Base-by-base conservation (phyloP, 1,140 invertebrate species). In the Lordiphosa mommai region DNA sequence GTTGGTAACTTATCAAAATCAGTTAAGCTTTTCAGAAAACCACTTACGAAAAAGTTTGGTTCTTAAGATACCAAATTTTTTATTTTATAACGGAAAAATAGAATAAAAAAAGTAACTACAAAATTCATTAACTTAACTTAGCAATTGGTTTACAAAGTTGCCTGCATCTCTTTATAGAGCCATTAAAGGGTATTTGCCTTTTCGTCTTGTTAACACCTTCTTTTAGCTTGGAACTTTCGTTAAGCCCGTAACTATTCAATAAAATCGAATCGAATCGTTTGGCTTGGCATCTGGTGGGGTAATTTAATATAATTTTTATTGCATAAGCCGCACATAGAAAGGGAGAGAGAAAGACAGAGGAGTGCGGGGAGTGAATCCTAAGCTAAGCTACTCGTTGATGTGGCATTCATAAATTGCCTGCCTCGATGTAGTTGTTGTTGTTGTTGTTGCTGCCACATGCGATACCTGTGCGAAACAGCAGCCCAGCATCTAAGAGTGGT, bases 231-330 rank as follows among this genome's bases (percentile, higher is more conserved):
- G 29, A 38, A 68, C 65, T 69, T 69, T 69, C 65, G 43, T 61
- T 68, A 61, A 74, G 74, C 51, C 64, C 72, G 56, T 76, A 76
- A 79, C 58, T 76, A 59, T 84, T 82, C 77, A 82, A 82, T 82
- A 82, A 82, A 84, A 85, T 84, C 67, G 71, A 56, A 71, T 56
- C 53, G 56, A 58, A 67, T 58, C 63, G 38, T 33, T 72, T 71
- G 68, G 72, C 58, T 43, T 58, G 53, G 67, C 72, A 71, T 74
- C 76, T 70, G 56, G 67, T 53, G 51, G 51, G 72, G 77, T 82
- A 82, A 82, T 82, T 82, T 77, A 82, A 82, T 82, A 82, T 82
- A 84, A 82, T 82, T 84, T 82, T 82, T 82, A 84, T 84, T 85
- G 57, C 77, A 84, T 77, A 77, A 84, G 72, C 41, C 16, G 14